These are phyloP conservation scores for Stomatorhinus ivindoensis DNA, from an alignment of 2,113 vertebrate genomes.

Conservation along the genomic window DNA sequence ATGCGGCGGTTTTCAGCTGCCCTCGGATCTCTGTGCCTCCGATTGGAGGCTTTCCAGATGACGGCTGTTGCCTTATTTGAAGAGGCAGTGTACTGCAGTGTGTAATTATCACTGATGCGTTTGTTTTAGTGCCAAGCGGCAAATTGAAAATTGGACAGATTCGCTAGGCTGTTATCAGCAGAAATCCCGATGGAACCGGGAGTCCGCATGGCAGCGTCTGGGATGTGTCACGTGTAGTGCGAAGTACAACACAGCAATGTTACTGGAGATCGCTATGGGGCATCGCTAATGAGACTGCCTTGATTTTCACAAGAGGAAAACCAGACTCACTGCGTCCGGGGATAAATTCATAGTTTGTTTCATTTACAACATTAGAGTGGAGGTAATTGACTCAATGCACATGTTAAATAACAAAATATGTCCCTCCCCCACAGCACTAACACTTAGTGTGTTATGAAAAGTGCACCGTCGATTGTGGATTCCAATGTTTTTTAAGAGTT, in stretches of 20 bases:
- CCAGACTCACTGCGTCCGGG: background rate
- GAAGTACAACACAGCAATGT: background rate
- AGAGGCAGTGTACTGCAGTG: slow-evolving; percentile 18
- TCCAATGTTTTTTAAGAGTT: background rate
- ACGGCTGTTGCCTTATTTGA: slow-evolving; percentile 22
- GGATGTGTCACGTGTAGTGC: background rate
- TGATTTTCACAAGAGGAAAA: background rate
- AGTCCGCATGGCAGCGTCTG: background rate
- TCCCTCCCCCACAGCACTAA: background rate
- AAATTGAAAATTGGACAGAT: slow-evolving; percentile 1
- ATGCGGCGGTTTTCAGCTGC: background rate
- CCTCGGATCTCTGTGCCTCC: background rate
- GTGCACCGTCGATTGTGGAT: background rate
- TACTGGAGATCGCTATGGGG: background rate
- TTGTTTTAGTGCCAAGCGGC: slow-evolving; percentile 19
- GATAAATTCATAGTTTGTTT: background rate
- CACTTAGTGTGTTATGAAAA: background rate
- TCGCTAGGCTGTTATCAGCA: background rate
- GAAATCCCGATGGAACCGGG: background rate
- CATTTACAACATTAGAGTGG: background rate
- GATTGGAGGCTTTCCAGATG: slow-evolving; percentile 22
- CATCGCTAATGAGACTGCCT: background rate
- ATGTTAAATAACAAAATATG: background rate
- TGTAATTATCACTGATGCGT: slow-evolving; percentile 30
- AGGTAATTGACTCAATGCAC: background rate